phyloP scores from a whole-genome alignment of 2,888 invertebrate species.

The Agrilus mali region DNA sequence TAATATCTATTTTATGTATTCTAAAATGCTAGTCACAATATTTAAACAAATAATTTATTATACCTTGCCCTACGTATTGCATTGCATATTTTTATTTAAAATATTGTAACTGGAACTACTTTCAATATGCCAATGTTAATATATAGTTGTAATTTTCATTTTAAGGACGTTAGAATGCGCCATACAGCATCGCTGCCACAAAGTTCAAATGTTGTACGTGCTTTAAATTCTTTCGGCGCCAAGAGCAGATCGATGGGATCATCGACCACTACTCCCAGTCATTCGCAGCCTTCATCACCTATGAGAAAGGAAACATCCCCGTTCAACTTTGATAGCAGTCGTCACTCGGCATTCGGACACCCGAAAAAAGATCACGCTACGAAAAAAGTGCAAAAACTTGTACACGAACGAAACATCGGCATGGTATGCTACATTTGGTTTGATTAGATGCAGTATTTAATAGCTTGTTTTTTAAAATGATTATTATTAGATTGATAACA shows the following conservation, averaged over 20 bases:
- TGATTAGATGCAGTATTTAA: too few relatives aligned
- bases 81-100: too few relatives aligned
- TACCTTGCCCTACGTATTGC: too few relatives aligned
- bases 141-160: slow-evolving; percentile 2
- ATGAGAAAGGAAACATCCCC: slow-evolving; percentile 49
- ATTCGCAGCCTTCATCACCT: slow-evolving; percentile 58
- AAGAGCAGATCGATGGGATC: slow-evolving; percentile 28
- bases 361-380: slow-evolving; percentile 22
- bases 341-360: slow-evolving; percentile 19
- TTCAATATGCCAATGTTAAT: too few relatives aligned
- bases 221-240: slow-evolving; percentile 39
- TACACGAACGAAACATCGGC: slow-evolving; percentile 31
- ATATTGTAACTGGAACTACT: too few relatives aligned
- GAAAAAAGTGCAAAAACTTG: slow-evolving; percentile 36
- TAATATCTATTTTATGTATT: neutral
- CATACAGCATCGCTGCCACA: slow-evolving; percentile 33
- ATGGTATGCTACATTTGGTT: neutral
- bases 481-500: too few relatives aligned
- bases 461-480: too few relatives aligned
- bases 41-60: too few relatives aligned
- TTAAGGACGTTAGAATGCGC: slow-evolving; percentile 10
- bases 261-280: slow-evolving; percentile 31
- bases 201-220: slow-evolving; percentile 54
- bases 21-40: neutral
- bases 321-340: slow-evolving; percentile 33